Percentiles rank a stretch among this genome's conserved stretches.
Conservation (phyloP, 2,888 invertebrate species). For the Eurytoma californica region DNA sequence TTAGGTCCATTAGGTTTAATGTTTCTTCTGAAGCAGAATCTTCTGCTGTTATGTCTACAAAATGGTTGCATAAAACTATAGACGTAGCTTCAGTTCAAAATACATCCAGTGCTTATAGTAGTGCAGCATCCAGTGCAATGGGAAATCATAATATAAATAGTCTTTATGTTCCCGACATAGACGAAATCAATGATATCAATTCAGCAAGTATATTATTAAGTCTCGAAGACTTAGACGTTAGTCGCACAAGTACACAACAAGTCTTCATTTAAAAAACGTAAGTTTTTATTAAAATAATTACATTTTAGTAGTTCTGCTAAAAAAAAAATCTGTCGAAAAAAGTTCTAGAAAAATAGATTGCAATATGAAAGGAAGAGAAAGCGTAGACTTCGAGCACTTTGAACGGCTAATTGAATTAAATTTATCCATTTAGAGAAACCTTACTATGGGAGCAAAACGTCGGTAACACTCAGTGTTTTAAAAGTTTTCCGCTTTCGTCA, state of each 20-base stretch:
- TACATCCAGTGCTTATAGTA: constrained; percentile 73
- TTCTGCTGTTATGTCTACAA: constrained; percentile 67
- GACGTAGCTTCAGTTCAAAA: constrained; percentile 72
- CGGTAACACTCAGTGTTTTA: constrained; percentile 20
- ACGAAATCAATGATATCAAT: constrained; percentile 66
- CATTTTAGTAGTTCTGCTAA: background rate
- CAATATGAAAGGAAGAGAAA: constrained; percentile 5
- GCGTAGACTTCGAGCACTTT: constrained; percentile 47
- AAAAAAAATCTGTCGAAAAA: constrained; percentile 4
- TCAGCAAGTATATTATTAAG: constrained; percentile 72
- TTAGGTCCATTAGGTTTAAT: constrained; percentile 69
- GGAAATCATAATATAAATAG: constrained; percentile 70
- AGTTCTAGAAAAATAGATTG: constrained; percentile 54
- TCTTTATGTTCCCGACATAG: constrained; percentile 67
- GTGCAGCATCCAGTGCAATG: constrained; percentile 73
- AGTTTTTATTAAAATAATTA: constrained; percentile 10
- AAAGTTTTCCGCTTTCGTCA: constrained; percentile 20
- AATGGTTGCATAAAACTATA: constrained; percentile 68
- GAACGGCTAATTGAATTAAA: constrained; percentile 70
- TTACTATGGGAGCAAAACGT: constrained; percentile 47
- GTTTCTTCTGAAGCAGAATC: constrained; percentile 67
- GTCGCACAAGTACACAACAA: constrained; percentile 71
- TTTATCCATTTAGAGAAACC: constrained; percentile 72
- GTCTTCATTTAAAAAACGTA: constrained; percentile 68
- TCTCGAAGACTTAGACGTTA: constrained; percentile 72